A percentile compares a stretch with the other conserved stretches of the same genome.
phyloP scores from a whole-genome alignment of 1,140 invertebrate genomes.

The Drosophila pseudoobscura region DNA sequence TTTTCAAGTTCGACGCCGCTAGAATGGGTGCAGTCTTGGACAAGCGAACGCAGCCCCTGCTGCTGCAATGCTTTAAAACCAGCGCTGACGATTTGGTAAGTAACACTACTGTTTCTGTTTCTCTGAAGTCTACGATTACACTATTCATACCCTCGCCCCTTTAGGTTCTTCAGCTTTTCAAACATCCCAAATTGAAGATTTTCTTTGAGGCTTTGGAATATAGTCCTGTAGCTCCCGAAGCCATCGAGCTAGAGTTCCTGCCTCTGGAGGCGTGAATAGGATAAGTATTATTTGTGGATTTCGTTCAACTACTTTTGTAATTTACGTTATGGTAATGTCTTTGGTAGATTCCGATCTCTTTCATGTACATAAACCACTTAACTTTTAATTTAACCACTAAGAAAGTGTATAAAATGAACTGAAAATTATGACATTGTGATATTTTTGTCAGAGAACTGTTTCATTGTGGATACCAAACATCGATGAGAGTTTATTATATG shows the following conservation, averaged over 20 bases:
- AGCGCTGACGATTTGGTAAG: conserved; percentile 16
- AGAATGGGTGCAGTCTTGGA: conserved; percentile 17
- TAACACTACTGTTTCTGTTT: background rate
- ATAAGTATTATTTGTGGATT: background rate
- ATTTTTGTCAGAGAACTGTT: no score
- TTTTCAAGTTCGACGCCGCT: conserved; percentile 13
- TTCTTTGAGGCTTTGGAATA: background rate
- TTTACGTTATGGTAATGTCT: background rate
- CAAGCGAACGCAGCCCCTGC: background rate
- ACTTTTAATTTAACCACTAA: no score
- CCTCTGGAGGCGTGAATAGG: conserved; percentile 4
- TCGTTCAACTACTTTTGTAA: background rate
- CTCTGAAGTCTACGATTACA: background rate
- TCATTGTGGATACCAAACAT: no score
- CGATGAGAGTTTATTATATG: no score
- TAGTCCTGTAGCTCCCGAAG: conserved; percentile 12
- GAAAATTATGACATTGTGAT: no score
- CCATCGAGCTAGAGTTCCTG: conserved; percentile 20
- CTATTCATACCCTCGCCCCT: background rate
- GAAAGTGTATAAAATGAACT: no score
- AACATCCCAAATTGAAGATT: conserved; percentile 23
- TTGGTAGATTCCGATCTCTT: no score
- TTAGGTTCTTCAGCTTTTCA: conserved; percentile 26
- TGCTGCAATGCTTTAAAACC: conserved; percentile 21
- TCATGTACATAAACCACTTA: no score